A percentile compares a stretch with the other conserved stretches of the same genome.
Conservation (phyloP, 2,888 invertebrate species). For the Lathronympha strigana region DNA sequence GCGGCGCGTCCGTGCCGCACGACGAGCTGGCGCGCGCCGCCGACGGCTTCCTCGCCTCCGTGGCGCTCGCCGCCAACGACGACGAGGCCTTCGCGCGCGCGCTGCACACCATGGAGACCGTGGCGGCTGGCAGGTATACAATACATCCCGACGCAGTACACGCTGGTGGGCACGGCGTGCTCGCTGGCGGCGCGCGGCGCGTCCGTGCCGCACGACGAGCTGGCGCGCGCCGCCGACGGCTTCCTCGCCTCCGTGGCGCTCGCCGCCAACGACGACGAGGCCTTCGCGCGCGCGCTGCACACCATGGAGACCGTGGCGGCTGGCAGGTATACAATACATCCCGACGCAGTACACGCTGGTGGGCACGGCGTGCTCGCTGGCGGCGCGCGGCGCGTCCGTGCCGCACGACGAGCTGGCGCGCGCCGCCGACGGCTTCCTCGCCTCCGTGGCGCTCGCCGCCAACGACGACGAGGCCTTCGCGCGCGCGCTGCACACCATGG, state of each 20-base stretch:
- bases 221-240: conserved; percentile 86
- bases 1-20: conserved; percentile 86
- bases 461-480: conserved; percentile 82
- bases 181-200: conserved; percentile 83
- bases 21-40: conserved; percentile 89
- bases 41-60: conserved; percentile 86
- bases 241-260: conserved; percentile 3
- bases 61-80: conserved; percentile 86
- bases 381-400: conserved; percentile 86
- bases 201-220: conserved; percentile 85
- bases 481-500: conserved; percentile 83
- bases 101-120: conserved; percentile 79
- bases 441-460: conserved; percentile 87
- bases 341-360: conserved; percentile 76
- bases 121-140: conserved; percentile 47
- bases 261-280: conserved; percentile 49
- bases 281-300: conserved; percentile 70
- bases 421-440: conserved; percentile 87
- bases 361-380: conserved; percentile 88
- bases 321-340: too few species aligned
- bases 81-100: conserved; percentile 82
- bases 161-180: conserved; percentile 81
- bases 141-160: background rate
- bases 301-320: too few species aligned
- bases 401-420: conserved; percentile 90